Evolutionary conservation across 2,888 invertebrate genomes (phyloP).

Genomic region (Andricus curvator): DNA sequence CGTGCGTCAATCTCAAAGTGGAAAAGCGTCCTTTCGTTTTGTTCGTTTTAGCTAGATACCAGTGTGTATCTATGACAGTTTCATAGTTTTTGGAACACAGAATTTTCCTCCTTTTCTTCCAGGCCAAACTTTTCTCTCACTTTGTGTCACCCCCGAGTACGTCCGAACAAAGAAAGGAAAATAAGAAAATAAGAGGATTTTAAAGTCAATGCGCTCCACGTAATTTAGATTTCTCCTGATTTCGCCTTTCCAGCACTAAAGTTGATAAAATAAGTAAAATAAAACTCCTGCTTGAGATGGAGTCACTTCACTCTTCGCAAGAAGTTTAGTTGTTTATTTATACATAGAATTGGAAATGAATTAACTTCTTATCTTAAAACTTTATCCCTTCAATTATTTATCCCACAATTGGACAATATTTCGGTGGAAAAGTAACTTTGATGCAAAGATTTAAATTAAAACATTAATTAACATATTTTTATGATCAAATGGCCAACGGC

Average conservation of each 20-base stretch:
- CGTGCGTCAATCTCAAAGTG: background rate
- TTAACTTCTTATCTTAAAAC: no score
- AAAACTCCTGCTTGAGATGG: background rate
- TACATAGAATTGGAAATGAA: no score
- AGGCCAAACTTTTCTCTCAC: background rate
- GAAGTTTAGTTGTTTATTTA: background rate
- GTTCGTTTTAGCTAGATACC: background rate
- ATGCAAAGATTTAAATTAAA: no score
- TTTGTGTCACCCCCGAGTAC: conserved; percentile 3
- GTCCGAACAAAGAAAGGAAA: background rate
- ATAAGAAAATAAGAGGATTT: background rate
- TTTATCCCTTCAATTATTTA: no score
- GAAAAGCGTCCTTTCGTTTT: background rate
- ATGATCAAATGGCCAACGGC: no score
- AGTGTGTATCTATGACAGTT: conserved; percentile 10
- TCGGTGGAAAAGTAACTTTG: no score
- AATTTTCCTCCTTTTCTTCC: background rate
- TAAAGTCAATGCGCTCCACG: conserved; percentile 21
- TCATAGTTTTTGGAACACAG: background rate
- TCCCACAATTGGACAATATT: no score
- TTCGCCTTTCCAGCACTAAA: background rate
- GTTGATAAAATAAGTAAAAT: background rate
- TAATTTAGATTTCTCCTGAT: conserved; percentile 9
- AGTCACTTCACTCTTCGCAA: background rate
- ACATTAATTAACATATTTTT: no score